Conservation (phyloP, 2,113 vertebrate genomes). For the Labeo rohita region DNA sequence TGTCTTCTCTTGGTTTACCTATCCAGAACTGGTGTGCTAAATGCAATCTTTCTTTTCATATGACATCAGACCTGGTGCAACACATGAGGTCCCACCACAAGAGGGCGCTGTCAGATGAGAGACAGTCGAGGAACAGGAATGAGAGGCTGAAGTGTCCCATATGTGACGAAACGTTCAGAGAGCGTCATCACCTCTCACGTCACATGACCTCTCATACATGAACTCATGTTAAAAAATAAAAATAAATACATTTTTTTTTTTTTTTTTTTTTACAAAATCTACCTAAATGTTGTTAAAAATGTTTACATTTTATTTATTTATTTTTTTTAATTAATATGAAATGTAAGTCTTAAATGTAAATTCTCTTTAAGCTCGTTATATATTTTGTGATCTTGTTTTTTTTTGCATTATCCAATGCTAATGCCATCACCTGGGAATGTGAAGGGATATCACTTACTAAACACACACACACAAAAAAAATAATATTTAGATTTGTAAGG, state of each 20-base stretch:
- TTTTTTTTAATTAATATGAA: background rate
- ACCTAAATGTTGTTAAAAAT: no score
- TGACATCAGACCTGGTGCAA: slow-evolving; percentile 86
- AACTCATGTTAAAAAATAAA: no score
- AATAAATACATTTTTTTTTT: no score
- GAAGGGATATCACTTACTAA: no score
- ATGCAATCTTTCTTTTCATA: slow-evolving; percentile 85
- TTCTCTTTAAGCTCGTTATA: background rate
- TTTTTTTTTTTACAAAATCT: no score
- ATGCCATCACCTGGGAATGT: background rate
- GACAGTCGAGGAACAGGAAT: slow-evolving; percentile 76
- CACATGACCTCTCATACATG: slow-evolving; percentile 85
- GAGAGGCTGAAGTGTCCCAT: slow-evolving; percentile 85
- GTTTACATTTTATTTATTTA: no score
- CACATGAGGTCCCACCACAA: slow-evolving; percentile 89
- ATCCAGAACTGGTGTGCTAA: slow-evolving; percentile 89
- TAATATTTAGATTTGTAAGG: no score
- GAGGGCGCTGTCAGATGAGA: slow-evolving; percentile 79
- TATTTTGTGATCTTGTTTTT: background rate
- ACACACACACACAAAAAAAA: no score
- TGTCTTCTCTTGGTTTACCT: slow-evolving; percentile 81
- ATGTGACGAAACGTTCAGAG: slow-evolving; percentile 85
- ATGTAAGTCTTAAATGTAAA: background rate
- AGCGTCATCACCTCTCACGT: slow-evolving; percentile 85
- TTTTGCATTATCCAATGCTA: background rate